These are phyloP conservation scores for Mormyrus lacerda DNA, from an alignment of 2,113 vertebrate species.

Conservation along the genomic window DNA sequence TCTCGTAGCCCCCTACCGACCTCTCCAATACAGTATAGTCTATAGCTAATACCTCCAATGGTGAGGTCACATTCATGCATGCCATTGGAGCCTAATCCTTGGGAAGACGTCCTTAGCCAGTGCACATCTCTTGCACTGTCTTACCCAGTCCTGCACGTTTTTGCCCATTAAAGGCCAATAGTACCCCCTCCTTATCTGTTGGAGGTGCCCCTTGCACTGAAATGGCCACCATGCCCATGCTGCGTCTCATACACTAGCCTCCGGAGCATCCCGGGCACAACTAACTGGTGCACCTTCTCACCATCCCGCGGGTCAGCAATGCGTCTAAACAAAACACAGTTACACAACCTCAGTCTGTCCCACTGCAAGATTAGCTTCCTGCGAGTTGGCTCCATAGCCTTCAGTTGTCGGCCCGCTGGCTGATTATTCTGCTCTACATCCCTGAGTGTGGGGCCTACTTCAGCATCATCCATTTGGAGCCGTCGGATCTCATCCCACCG, in stretches of 20 bases:
- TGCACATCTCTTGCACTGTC: neutral
- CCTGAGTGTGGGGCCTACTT: neutral
- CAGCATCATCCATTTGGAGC: neutral
- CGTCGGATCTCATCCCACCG: no score
- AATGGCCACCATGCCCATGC: neutral
- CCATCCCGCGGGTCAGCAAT: neutral
- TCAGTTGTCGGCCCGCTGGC: no score
- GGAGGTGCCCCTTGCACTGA: neutral
- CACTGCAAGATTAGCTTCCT: neutral
- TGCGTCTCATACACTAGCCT: neutral
- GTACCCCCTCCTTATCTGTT: neutral
- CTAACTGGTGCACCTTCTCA: neutral
- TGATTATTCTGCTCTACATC: slow-evolving; percentile 4
- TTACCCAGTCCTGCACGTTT: neutral
- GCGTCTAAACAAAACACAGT: neutral
- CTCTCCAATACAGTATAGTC: no score
- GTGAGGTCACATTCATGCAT: no score
- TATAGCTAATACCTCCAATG: no score
- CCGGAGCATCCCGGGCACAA: neutral
- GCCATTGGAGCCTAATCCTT: no score
- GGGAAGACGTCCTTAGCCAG: no score
- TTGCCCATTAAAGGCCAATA: neutral
- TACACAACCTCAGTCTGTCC: neutral
- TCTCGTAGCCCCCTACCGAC: no score
- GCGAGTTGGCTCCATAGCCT: no score